These are phyloP conservation scores for Spermophilus dauricus DNA, from an alignment of 2,113 vertebrate species.

Conservation along the genomic window DNA sequence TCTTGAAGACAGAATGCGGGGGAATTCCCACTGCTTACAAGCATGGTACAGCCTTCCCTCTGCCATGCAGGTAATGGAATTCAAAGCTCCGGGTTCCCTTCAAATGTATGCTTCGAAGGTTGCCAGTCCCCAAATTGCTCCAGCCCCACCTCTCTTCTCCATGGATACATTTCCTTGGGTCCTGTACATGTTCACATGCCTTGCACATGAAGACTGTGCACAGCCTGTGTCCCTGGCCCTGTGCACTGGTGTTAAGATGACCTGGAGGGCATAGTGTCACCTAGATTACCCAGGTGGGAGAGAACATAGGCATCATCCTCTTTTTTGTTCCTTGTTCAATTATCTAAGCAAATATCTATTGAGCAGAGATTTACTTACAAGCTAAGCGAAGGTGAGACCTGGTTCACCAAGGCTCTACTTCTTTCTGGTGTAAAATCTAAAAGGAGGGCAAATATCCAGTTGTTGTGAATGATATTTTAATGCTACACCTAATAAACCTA, in stretches of 20 bases:
- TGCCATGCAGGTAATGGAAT: no score
- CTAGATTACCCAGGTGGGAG: fast-evolving
- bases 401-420: neutral
- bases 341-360: neutral
- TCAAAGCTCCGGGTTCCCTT: neutral
- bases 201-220: fast-evolving
- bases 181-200: fast-evolving
- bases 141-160: fast-evolving
- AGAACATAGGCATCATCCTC: fast-evolving
- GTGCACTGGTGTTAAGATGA: fast-evolving
- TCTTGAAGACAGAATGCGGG: fast-evolving
- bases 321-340: neutral
- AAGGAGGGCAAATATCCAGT: fast-evolving
- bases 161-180: fast-evolving
- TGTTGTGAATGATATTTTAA: neutral
- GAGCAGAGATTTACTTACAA: fast-evolving
- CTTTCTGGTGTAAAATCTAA: neutral
- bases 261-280: fast-evolving
- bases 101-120: no score
- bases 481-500: neutral
- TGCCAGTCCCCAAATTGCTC: neutral
- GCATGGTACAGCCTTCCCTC: fast-evolving
- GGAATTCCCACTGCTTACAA: neutral
- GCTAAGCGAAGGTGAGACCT: neutral
- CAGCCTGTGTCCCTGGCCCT: neutral